A percentile compares a stretch with the other conserved stretches of the same genome.
These are phyloP conservation scores for Poecilia wingei DNA, from an alignment of 2,797 vertebrate species.

Conservation along the genomic window DNA sequence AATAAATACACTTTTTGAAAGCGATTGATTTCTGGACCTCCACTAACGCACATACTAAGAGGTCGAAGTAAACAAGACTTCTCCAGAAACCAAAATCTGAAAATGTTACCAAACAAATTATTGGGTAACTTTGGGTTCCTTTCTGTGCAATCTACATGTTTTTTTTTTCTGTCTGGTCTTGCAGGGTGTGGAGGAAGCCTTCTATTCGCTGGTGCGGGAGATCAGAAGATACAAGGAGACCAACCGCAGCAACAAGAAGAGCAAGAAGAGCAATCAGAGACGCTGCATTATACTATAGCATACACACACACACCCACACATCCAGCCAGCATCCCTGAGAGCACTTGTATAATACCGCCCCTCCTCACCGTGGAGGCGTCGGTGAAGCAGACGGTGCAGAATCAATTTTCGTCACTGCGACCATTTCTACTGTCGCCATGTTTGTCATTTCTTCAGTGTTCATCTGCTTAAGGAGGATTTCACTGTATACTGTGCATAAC, in stretches of 20 bases:
- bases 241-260: conserved; percentile 88
- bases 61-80: not conserved
- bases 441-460: conserved; percentile 32
- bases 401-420: not conserved
- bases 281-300: conserved; percentile 82
- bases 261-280: conserved; percentile 86
- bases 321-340: conserved; percentile 25
- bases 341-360: conserved; percentile 53
- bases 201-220: conserved; percentile 88
- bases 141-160: conserved; percentile 4
- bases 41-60: not conserved
- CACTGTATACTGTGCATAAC: conserved; percentile 2
- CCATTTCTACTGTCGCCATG: not conserved
- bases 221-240: conserved; percentile 89
- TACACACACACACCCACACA: conserved; percentile 30
- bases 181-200: conserved; percentile 89
- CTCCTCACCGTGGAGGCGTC: conserved; percentile 6
- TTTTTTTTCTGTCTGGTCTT: conserved; percentile 9
- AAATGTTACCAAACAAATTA: not conserved
- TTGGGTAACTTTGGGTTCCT: not conserved
- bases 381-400: conserved; percentile 13
- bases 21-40: not conserved
- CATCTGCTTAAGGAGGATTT: conserved; percentile 1
- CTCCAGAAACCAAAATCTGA: not conserved
- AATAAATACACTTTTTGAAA: not conserved